Base-by-base conservation (phyloP, 2,888 invertebrate genomes). In the Eristalis arbustorum region DNA sequence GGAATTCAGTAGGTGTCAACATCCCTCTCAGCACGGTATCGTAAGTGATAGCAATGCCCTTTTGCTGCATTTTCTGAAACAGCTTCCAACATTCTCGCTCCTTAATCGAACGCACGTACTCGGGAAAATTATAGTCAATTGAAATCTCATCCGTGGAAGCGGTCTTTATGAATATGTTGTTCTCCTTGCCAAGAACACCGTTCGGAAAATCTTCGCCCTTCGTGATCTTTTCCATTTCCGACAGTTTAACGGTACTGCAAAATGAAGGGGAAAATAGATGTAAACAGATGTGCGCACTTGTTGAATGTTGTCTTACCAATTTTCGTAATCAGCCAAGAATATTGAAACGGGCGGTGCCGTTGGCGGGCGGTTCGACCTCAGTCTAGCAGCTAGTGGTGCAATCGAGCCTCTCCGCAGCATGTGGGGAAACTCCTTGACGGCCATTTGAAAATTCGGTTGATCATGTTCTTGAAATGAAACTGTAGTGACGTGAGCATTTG, bases 1-100 rank as follows among this genome's bases (percentile, higher is more conserved):
- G 93, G 90, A 96, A 95, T 91, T 96, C 96, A 0, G 96, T 96
- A 4, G 96, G 96, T 10, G 96, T 96, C 87, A 96, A 91, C 95
- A 96, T 95, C 49, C 96, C 96, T 89, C 96, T 94, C 67, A 96
- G 90, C 61, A 96, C 95, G 0, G 96, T 96, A 85, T 96, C 96
- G 89, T 95, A 96, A 5, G 95, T 95, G 3, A 96, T 95, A 69
- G 94, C 94, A 18, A 96, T 94, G 0, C 96, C 96, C 90, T 95
- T 95, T 78, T 94, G 94, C 42, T 94, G 94, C 95, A 96, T 96
- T 92, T 95, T 94, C 88, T 94, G 94, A 89, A 95, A 96, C 87
- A 95, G 93, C 80, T 94, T 94, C 96, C 95, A 96, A 90, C 96
- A 96, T 91, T 96, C 95, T 69, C 94, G 94, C 88, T 95, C 95